A percentile compares a stretch with the other conserved stretches of the same genome.
These are phyloP conservation scores for Myotis brandtii DNA, from an alignment of 2,113 vertebrate species.

Conservation along the genomic window DNA sequence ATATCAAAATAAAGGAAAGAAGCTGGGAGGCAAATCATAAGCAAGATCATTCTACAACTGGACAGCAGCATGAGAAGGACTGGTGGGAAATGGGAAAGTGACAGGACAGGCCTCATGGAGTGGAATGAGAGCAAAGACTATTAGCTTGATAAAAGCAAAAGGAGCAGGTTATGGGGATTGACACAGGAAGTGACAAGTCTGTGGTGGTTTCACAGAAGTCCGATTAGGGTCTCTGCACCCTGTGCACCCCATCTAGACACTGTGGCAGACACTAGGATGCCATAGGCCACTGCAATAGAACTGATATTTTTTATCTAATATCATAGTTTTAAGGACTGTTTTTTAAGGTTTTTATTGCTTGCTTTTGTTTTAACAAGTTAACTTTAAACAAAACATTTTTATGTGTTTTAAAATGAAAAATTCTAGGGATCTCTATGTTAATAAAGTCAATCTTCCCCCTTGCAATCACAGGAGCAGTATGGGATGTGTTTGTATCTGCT, in stretches of 20 bases:
- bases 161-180: background rate
- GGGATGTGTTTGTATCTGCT: background rate
- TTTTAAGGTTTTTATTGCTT: background rate
- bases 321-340: background rate
- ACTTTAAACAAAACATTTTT: constrained; percentile 27
- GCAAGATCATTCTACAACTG: background rate
- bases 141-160: background rate
- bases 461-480: background rate
- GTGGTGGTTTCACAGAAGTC: background rate
- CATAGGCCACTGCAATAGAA: background rate
- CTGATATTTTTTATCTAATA: background rate
- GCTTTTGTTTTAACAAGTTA: background rate
- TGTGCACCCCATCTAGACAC: background rate
- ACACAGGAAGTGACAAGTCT: background rate
- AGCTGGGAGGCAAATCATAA: background rate
- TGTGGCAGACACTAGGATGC: fast-evolving
- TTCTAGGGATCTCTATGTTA: background rate
- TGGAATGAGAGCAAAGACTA: background rate
- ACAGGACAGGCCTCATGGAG: background rate
- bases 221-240: background rate
- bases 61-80: background rate
- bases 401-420: background rate
- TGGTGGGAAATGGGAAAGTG: background rate
- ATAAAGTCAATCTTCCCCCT: background rate
- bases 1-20: background rate